Base-by-base conservation (phyloP, 2,797 vertebrate genomes). In the Amphiprion clarkii region DNA sequence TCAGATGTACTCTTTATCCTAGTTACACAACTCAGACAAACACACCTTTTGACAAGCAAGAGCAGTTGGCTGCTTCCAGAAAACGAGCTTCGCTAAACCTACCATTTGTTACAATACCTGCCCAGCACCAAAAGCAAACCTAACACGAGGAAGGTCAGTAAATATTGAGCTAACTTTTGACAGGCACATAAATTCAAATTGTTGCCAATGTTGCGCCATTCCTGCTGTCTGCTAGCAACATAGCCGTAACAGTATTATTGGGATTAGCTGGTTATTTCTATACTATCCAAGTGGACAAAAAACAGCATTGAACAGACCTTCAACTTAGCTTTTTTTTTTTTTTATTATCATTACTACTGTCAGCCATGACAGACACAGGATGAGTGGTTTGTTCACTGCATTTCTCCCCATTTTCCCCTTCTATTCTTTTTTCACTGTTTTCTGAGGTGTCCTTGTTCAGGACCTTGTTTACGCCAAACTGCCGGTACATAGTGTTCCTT, bases 381-480 rank as follows among this genome's bases (percentile, higher is more conserved):
- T 21, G 1, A 40, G 23, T 42, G 10, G 48, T 52, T 17, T 1
- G 6, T 55, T 39, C 51, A 7, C 4, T 6, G 17, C 29, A 16
- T 11, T 31, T 16, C 8, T n/a, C 40, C 4, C 4, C 11, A 27
- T 27, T 44, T 61, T 44, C 42, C 42, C 11, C 9, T 62, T 31
- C 3, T n/a, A 48, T 48, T 48, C 1, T 2, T 7, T 7, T 48
- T 17, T 48, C 16, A 8, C 5, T 46, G n/a, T 69, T 44, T 59
- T 16, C 12, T 40, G 23, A 48, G 3, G 17, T 23, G 59, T 29
- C 39, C 46, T 63, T 67, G 29, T 14, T 42, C 6, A 62, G 44
- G 27, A 63, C 23, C 48, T 71, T 36, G 52, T 67, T 61, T 39
- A 57, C 53, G 16, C 12, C 11, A 53, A 72, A 64, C 31, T n/a